Percentiles rank a stretch among this genome's conserved stretches.
phyloP scores from a whole-genome alignment of 1,140 invertebrate species.

The Pogonomyrmex californicus region DNA sequence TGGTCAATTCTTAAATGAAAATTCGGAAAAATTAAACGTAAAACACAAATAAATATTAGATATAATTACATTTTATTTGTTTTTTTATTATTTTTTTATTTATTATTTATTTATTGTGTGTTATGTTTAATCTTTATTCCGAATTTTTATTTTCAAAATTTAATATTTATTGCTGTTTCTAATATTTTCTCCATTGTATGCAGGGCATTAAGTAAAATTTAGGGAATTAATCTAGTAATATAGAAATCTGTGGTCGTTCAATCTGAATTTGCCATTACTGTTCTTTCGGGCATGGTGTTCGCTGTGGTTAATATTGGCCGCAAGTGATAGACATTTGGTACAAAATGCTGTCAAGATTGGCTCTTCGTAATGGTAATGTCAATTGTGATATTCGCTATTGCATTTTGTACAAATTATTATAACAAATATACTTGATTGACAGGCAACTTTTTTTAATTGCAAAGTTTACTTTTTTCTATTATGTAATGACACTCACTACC shows the following conservation, averaged over 20 bases:
- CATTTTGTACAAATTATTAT: background rate
- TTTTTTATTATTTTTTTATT: too few species aligned
- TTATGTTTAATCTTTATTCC: too few species aligned
- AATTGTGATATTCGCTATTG: background rate
- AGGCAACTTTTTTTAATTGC: background rate
- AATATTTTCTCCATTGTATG: too few species aligned
- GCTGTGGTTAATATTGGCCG: background rate
- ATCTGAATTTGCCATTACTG: conserved; percentile 14
- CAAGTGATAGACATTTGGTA: background rate
- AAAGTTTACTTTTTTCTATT: conserved; percentile 53
- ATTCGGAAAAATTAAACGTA: too few species aligned
- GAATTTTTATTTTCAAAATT: too few species aligned
- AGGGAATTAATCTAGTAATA: too few species aligned
- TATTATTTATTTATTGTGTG: too few species aligned
- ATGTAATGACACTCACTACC: conserved; percentile 60
- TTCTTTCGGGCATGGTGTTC: background rate
- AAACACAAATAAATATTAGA: too few species aligned
- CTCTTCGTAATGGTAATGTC: conserved; percentile 65
- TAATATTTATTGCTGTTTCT: too few species aligned
- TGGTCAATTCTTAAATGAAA: too few species aligned
- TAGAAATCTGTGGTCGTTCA: background rate
- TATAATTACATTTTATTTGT: too few species aligned
- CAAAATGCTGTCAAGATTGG: conserved; percentile 71
- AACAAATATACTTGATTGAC: background rate
- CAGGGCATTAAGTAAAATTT: too few species aligned